These are phyloP conservation scores for Spea multiplicata DNA, from an alignment of 2,113 vertebrate genomes.

Conservation along the genomic window DNA sequence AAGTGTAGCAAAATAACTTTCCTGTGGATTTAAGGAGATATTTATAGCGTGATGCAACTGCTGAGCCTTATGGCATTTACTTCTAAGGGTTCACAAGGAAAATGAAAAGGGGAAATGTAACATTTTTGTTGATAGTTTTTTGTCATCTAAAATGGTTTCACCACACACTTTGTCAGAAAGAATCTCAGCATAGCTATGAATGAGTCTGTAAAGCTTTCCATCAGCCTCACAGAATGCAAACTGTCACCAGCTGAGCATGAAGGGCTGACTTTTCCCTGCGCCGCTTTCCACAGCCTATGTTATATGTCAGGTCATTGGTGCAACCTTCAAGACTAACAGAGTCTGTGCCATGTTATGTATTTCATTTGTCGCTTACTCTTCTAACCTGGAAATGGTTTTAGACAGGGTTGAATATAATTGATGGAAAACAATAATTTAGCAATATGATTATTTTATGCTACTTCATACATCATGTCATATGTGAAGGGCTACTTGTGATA, in stretches of 20 bases:
- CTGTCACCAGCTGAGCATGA: slow-evolving; percentile 17
- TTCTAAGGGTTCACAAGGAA: neutral
- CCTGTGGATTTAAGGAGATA: too few relatives aligned
- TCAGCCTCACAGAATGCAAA: neutral
- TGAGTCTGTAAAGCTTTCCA: slow-evolving; percentile 16
- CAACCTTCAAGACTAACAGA: slow-evolving; percentile 18
- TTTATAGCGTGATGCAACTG: too few relatives aligned
- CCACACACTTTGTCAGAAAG: slow-evolving; percentile 8
- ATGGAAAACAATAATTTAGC: neutral
- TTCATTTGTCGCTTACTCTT: neutral
- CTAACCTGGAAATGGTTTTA: neutral
- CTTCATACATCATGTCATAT: neutral
- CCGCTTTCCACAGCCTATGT: slow-evolving; percentile 34
- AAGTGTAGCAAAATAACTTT: too few relatives aligned
- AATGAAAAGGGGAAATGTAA: neutral
- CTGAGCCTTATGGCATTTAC: too few relatives aligned
- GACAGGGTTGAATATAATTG: neutral
- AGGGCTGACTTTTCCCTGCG: slow-evolving; percentile 3
- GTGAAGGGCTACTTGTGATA: neutral
- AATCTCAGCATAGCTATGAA: neutral
- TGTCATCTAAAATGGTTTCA: neutral
- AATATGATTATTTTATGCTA: neutral
- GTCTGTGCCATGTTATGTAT: neutral
- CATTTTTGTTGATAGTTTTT: neutral
- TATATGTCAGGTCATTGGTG: slow-evolving; percentile 21